These are phyloP conservation scores for Galeopsomyia nigrocyanea DNA, from an alignment of 2,888 invertebrate species.

Conservation along the genomic window DNA sequence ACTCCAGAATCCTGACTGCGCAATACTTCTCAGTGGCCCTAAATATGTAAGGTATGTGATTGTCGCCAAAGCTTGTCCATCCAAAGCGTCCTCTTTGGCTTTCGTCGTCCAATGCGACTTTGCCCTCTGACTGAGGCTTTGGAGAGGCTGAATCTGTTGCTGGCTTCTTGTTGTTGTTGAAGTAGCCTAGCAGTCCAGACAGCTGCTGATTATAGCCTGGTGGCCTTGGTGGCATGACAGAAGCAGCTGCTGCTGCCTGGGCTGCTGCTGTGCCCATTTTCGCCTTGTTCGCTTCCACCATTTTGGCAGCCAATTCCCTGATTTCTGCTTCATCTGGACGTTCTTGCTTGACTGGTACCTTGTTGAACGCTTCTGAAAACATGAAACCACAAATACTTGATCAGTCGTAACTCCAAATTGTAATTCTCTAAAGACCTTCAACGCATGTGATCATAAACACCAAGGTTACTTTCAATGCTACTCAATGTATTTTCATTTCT, in stretches of 20 bases:
- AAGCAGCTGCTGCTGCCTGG: slow-evolving; percentile 50
- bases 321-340: slow-evolving; percentile 90
- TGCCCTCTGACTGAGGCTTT: slow-evolving; percentile 58
- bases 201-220: slow-evolving; percentile 41
- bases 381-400: slow-evolving; percentile 7
- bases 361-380: slow-evolving; percentile 58
- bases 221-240: slow-evolving; percentile 43
- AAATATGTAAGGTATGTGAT: slow-evolving; percentile 90
- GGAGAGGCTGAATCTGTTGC: slow-evolving; percentile 52
- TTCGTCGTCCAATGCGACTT: slow-evolving; percentile 77
- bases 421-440: no score
- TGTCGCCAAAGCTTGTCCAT: slow-evolving; percentile 90
- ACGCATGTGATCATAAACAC: no score
- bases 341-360: slow-evolving; percentile 79
- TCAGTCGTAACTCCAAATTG: not conserved
- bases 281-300: slow-evolving; percentile 86
- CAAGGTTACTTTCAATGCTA: no score
- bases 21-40: slow-evolving; percentile 88
- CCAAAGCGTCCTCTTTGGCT: slow-evolving; percentile 88
- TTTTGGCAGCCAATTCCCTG: slow-evolving; percentile 86
- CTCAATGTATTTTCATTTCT: no score
- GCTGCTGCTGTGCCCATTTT: slow-evolving; percentile 71
- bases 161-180: slow-evolving; percentile 61
- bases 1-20: slow-evolving; percentile 94
- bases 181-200: slow-evolving; percentile 57